Evolutionary conservation across 2,888 invertebrate genomes (phyloP), one percentile per base, ranked within the genome.

Genomic region (Malacosoma neustria): DNA sequence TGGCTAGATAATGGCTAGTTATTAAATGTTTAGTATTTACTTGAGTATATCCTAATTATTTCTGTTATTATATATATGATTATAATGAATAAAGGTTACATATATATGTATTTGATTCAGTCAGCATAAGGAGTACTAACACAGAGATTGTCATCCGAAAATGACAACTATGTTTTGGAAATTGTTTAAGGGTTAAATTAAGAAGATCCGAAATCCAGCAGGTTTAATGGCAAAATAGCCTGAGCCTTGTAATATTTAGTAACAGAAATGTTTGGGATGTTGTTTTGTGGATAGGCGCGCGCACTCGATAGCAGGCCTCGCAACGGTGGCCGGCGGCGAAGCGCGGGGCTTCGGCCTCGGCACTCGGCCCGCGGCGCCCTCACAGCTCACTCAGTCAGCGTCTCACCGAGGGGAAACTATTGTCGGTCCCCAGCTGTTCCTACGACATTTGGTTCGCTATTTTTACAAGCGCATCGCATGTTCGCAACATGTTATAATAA

Each of bases 301-400:
- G 81, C 81, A 77, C 57, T 61, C 57, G 57, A 48, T 53, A 51
- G 48, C 51, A 46, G 52, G 47, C 29, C 42, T 46, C 56, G 58
- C 53, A 50, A 61, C 54, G 56, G 57, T 46, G 56, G 51, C 54
- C 48, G 58, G 53, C 56, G 55, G 48, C 57, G 55, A 66, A 53
- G 74, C 67, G 76, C 70, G 75, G 76, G 70, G 73, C 59, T 63
- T 52, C 66, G 66, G 56, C 56, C 60, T 59, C 63, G 54, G 49
- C 63, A 62, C 55, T 66, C 63, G 54, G 50, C 53, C 55, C 58
- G 61, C 73, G 76, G 73, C 73, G 72, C 74, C 72, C 72, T 71
- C 70, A 68, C 63, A 67, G 57, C 59, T 62, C 61, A 58, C 59
- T 73, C 79, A 81, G 81, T 81, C 72, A 64, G 59, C 64, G 69